phyloP scores from a whole-genome alignment of 2,888 invertebrate species.

The Scaeva pyrastri region DNA sequence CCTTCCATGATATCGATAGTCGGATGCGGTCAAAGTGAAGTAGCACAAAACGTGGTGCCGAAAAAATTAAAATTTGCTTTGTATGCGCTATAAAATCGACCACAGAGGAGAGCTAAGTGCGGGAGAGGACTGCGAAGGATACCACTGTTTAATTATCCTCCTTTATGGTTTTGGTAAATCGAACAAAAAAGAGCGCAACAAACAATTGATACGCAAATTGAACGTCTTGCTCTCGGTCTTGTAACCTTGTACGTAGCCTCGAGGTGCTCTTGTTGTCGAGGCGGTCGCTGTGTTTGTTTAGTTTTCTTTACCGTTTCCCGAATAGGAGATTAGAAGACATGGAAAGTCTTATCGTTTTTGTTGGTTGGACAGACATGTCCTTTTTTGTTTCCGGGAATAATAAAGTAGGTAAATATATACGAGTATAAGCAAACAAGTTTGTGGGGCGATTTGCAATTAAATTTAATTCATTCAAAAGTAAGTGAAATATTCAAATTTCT shows the following conservation, averaged over 20 bases:
- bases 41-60: neutral
- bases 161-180: conserved; percentile 51
- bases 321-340: neutral
- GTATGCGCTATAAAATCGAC: conserved; percentile 18
- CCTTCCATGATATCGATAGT: conserved; percentile 41
- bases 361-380: too few species aligned
- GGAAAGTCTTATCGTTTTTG: neutral
- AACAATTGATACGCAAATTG: conserved; percentile 67
- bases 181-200: conserved; percentile 44
- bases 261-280: neutral
- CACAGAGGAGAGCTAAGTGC: neutral
- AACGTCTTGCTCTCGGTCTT: conserved; percentile 18
- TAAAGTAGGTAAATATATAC: too few species aligned
- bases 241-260: too few species aligned
- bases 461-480: too few species aligned
- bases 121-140: too few species aligned
- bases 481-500: too few species aligned
- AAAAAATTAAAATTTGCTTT: conserved; percentile 21
- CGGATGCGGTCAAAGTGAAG: conserved; percentile 38
- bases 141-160: conserved; percentile 57
- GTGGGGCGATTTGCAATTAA: too few species aligned
- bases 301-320: neutral
- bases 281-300: conserved; percentile 31
- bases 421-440: too few species aligned
- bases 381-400: too few species aligned